phyloP scores from a whole-genome alignment of 1,140 invertebrate genomes.

The Eubasilissa regina region DNA sequence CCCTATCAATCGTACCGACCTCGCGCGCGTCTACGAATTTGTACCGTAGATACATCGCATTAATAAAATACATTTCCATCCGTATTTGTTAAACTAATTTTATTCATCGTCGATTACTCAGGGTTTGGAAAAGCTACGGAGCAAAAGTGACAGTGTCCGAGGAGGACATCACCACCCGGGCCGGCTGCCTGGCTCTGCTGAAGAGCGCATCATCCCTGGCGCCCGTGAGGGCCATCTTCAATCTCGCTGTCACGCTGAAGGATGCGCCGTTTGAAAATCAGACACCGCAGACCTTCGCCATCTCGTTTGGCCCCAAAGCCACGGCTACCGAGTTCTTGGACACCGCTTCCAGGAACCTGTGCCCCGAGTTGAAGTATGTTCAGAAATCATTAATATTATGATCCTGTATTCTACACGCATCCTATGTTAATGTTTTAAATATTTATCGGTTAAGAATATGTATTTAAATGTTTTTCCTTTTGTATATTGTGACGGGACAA shows the following conservation, averaged over 20 bases:
- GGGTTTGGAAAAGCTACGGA: conserved; percentile 78
- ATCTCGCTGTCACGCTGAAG: conserved; percentile 82
- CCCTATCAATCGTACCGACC: no score
- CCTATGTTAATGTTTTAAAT: no score
- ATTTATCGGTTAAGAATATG: no score
- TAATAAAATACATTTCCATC: no score
- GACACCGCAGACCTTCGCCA: conserved; percentile 73
- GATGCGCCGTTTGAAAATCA: conserved; percentile 79
- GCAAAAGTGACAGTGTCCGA: conserved; percentile 77
- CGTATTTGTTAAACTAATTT: no score
- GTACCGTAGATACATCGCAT: no score
- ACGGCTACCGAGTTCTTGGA: conserved; percentile 76
- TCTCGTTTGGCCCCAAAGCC: conserved; percentile 76
- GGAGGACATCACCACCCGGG: conserved; percentile 75
- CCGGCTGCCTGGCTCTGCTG: conserved; percentile 77
- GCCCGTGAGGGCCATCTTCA: conserved; percentile 85
- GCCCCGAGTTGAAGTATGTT: conserved; percentile 73
- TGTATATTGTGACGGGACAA: no score
- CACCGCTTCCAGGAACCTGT: conserved; percentile 73
- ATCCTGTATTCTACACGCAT: no score
- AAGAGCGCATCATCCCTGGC: conserved; percentile 75
- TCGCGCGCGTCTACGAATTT: no score
- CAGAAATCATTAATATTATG: no score
- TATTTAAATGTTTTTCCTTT: no score
- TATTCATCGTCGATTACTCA: no score